Percentiles rank a stretch among this genome's conserved stretches.
Evolutionary conservation across 2,113 vertebrate genomes (phyloP).

Genomic region (Oreochromis spilurus): DNA sequence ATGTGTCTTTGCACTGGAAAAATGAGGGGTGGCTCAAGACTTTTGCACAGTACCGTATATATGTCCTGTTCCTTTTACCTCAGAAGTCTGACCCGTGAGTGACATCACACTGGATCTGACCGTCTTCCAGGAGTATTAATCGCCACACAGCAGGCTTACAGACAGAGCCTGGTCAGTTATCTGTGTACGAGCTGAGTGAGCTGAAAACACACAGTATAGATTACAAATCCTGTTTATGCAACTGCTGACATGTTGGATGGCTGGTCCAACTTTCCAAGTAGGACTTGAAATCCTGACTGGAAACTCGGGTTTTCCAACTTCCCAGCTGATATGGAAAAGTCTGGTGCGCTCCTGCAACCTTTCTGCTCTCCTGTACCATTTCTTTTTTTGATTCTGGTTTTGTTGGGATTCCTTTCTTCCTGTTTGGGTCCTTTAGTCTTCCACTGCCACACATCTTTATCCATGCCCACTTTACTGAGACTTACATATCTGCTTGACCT

Average conservation of each 20-base stretch:
- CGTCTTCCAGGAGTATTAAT: neutral
- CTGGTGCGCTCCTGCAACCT: neutral
- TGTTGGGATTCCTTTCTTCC: neutral
- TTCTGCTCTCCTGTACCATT: neutral
- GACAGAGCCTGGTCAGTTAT: neutral
- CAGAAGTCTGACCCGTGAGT: neutral
- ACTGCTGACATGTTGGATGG: neutral
- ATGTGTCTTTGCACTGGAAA: neutral
- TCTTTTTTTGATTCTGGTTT: neutral
- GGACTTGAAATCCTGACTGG: neutral
- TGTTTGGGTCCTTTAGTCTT: neutral
- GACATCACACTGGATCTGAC: neutral
- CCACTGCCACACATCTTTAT: accelerated
- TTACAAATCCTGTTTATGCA: neutral
- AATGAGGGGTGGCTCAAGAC: neutral
- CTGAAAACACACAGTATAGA: neutral
- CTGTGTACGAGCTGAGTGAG: neutral
- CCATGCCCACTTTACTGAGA: neutral
- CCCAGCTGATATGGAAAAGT: neutral
- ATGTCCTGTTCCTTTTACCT: neutral
- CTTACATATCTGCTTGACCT: neutral
- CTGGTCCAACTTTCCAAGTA: neutral
- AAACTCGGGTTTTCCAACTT: neutral
- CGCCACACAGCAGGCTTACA: neutral
- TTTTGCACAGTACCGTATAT: neutral